Conservation (phyloP, 2,797 vertebrate species). For the Enteromius unitaeniatus region DNA sequence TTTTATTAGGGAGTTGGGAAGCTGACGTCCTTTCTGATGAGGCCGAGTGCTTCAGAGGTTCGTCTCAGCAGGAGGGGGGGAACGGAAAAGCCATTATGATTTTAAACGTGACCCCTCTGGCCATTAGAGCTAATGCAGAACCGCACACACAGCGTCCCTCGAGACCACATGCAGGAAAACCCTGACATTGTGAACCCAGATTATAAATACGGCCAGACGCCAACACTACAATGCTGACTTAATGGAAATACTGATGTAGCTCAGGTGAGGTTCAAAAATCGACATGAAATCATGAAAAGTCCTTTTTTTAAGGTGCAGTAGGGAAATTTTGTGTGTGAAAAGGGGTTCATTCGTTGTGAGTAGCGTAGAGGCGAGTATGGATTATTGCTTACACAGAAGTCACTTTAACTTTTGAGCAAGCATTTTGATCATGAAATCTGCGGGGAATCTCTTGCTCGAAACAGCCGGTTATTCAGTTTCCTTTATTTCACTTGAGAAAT, state of each 20-base stretch:
- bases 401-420: background rate
- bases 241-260: background rate
- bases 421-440: background rate
- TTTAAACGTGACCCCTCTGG: slow-evolving; percentile 63
- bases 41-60: slow-evolving; percentile 23
- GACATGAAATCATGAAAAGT: background rate
- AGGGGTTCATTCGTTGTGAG: background rate
- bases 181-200: slow-evolving; percentile 35
- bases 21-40: slow-evolving; percentile 47
- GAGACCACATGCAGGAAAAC: slow-evolving; percentile 28
- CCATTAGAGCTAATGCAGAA: slow-evolving; percentile 67
- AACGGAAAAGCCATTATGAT: slow-evolving; percentile 70
- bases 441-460: too few species aligned
- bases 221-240: slow-evolving; percentile 30
- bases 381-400: background rate
- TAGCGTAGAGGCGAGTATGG: background rate
- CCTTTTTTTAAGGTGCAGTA: background rate
- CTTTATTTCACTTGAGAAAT: too few species aligned
- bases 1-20: slow-evolving; percentile 61
- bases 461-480: too few species aligned
- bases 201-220: slow-evolving; percentile 13
- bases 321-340: background rate
- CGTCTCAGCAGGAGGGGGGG: slow-evolving; percentile 39
- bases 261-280: background rate
- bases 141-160: background rate